These are phyloP conservation scores for Acanthisitta chloris DNA, from an alignment of 2,113 vertebrate genomes.

Conservation along the genomic window DNA sequence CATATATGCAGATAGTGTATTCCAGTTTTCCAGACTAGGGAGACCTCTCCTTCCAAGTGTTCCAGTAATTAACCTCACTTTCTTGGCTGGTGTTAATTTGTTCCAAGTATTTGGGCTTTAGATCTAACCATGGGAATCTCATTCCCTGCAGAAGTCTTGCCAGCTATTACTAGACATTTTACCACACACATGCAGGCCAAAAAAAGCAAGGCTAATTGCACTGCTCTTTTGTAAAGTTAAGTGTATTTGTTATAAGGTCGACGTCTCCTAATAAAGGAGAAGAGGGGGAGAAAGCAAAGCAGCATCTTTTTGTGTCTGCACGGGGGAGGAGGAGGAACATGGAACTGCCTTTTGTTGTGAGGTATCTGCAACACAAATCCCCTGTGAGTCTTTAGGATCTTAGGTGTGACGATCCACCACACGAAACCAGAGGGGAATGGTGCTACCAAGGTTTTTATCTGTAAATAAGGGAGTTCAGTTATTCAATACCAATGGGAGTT, in stretches of 20 bases:
- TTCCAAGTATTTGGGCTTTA: slow-evolving; percentile 71
- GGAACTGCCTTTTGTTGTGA: not conserved
- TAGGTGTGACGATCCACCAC: not conserved
- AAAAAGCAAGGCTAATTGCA: slow-evolving; percentile 44
- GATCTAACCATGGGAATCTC: slow-evolving; percentile 71
- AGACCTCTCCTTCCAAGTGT: slow-evolving; percentile 42
- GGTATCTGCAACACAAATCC: not conserved
- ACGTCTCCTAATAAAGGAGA: not conserved
- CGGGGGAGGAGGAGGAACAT: not conserved
- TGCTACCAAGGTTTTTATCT: not conserved
- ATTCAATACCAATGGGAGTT: slow-evolving; percentile 17
- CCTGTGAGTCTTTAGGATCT: not conserved
- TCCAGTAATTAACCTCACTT: slow-evolving; percentile 55
- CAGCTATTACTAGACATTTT: slow-evolving; percentile 71
- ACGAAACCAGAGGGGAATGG: not conserved
- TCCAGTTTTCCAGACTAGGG: slow-evolving; percentile 43
- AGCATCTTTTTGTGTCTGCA: not conserved
- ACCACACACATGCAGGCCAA: slow-evolving; percentile 71
- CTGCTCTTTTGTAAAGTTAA: slow-evolving; percentile 31
- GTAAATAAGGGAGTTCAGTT: slow-evolving; percentile 1
- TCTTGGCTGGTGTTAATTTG: slow-evolving; percentile 69
- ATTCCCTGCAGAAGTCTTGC: slow-evolving; percentile 57
- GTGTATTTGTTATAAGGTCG: slow-evolving; percentile 21
- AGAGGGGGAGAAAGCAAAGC: not conserved
- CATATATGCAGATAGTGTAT: not conserved